A percentile compares a stretch with the other conserved stretches of the same genome.
Conservation (phyloP, 2,888 invertebrate species). For the Eupithecia vulgata region DNA sequence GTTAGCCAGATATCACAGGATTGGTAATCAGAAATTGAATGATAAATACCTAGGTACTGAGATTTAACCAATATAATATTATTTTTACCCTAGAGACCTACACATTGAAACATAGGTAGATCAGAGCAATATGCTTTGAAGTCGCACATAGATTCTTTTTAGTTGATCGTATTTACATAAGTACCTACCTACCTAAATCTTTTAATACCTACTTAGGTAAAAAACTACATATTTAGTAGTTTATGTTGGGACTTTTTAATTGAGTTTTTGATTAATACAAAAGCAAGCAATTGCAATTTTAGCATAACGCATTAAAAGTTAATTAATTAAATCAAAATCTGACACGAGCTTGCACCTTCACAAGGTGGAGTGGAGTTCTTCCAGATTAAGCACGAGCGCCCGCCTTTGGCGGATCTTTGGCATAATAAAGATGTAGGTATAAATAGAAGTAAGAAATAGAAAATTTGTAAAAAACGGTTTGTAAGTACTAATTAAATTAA, state of each 20-base stretch:
- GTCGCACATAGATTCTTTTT: background rate
- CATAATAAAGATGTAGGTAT: background rate
- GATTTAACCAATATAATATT: background rate
- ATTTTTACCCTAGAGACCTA: background rate
- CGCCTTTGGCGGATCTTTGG: background rate
- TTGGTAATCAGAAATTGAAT: background rate
- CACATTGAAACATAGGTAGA: background rate
- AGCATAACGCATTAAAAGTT: slow-evolving; percentile 2
- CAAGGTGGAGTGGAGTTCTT: background rate
- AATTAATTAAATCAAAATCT: background rate
- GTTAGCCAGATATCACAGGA: background rate
- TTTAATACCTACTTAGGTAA: background rate
- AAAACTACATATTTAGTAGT: background rate
- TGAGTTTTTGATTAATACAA: slow-evolving; percentile 1
- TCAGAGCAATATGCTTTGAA: too few species aligned
- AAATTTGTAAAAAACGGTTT: too few species aligned
- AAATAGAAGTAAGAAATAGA: too few species aligned
- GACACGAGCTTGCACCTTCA: background rate
- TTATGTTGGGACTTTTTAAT: background rate
- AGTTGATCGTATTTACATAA: background rate
- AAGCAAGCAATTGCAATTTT: slow-evolving; percentile 3
- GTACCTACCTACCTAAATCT: background rate
- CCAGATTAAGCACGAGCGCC: background rate
- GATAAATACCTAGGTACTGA: background rate
- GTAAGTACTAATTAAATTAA: too few species aligned